Conservation (phyloP, 2,797 vertebrate species). For the Helarctos malayanus region DNA sequence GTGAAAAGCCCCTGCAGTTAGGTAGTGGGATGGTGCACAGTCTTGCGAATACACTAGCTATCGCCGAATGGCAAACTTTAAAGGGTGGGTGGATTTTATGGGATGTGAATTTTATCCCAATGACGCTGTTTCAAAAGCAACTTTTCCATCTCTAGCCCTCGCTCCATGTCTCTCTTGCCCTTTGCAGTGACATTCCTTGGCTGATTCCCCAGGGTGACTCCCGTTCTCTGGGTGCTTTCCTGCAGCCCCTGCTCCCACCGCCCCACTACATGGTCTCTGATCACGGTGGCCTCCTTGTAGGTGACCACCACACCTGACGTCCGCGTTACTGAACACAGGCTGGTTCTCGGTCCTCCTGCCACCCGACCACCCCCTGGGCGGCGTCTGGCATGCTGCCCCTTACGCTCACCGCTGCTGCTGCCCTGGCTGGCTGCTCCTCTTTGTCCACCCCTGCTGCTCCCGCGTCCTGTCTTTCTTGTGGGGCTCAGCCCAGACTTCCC, state of each 20-base stretch:
- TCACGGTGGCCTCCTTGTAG: background rate
- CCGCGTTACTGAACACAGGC: background rate
- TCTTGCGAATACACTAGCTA: background rate
- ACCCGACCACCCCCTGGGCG: background rate
- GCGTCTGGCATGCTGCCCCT: background rate
- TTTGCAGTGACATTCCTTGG: background rate
- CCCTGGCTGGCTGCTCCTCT: background rate
- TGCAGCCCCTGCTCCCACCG: background rate
- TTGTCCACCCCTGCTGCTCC: background rate
- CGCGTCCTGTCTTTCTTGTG: no score
- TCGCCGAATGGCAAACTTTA: background rate
- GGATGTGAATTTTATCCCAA: background rate
- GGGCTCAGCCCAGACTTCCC: background rate
- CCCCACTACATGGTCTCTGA: no score
- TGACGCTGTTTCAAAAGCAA: background rate
- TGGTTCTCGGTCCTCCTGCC: background rate
- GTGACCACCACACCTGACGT: background rate
- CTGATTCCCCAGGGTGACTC: background rate
- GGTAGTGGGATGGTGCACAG: background rate
- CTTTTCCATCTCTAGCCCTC: background rate
- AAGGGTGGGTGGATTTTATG: background rate
- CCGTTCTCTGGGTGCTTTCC: accelerated
- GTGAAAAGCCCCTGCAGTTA: background rate
- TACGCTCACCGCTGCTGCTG: background rate
- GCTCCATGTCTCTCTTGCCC: background rate